Conservation (phyloP, 2,888 invertebrate genomes). For the Spisula solida region DNA sequence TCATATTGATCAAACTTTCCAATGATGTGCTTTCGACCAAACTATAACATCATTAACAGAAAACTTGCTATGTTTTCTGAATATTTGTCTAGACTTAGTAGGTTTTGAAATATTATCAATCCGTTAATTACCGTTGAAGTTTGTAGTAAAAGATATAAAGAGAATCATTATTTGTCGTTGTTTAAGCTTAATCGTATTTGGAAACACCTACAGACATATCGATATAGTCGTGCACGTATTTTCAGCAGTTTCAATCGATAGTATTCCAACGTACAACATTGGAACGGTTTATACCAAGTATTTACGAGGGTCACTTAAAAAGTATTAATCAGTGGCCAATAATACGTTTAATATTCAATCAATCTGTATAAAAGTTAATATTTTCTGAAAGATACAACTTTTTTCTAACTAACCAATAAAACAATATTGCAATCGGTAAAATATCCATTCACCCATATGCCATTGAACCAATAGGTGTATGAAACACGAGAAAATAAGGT, state of each 20-base stretch:
- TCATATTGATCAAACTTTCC: neutral
- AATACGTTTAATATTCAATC: no score
- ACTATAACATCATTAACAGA: neutral
- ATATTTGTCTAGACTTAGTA: conserved; percentile 6
- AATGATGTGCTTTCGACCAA: neutral
- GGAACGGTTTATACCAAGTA: neutral
- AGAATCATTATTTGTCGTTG: neutral
- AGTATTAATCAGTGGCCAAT: no score
- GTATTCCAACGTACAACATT: neutral
- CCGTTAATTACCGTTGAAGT: neutral
- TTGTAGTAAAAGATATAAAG: neutral
- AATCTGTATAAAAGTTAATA: no score
- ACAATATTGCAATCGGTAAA: no score
- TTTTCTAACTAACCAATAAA: no score
- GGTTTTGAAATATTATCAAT: neutral
- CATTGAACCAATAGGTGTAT: no score
- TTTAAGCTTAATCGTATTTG: neutral
- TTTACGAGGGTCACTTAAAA: no score
- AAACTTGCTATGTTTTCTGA: neutral
- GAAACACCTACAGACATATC: conserved; percentile 8
- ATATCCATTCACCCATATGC: no score
- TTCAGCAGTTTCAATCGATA: conserved; percentile 12
- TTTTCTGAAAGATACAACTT: no score
- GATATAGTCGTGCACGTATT: neutral
- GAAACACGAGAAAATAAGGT: no score